These are phyloP conservation scores for Neodiprion pinetum DNA, from an alignment of 1,140 invertebrate genomes.

Conservation along the genomic window DNA sequence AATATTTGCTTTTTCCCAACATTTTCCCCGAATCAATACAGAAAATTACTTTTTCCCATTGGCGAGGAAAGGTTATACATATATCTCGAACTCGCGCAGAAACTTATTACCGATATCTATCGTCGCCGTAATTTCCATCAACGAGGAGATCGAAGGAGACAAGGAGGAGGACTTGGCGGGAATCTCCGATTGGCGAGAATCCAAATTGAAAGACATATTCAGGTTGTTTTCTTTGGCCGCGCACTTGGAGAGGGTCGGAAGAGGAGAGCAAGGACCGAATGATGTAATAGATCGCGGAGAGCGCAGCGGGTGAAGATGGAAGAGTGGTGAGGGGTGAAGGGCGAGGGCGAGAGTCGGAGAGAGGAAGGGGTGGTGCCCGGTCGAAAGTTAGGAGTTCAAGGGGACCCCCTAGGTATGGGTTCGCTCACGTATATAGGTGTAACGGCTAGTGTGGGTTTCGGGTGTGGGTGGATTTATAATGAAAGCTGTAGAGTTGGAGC, in stretches of 20 bases:
- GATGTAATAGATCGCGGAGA: constrained; percentile 54
- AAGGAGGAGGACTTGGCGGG: too few species aligned
- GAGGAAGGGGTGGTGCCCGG: constrained; percentile 54
- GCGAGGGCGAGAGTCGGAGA: constrained; percentile 36
- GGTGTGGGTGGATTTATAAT: constrained; percentile 60
- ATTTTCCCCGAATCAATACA: too few species aligned
- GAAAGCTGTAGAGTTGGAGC: constrained; percentile 58
- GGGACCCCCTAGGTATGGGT: constrained; percentile 33
- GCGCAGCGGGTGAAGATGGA: constrained; percentile 40
- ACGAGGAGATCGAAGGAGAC: not conserved
- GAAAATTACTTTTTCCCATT: too few species aligned
- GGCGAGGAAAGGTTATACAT: not conserved
- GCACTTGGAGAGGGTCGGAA: constrained; percentile 27
- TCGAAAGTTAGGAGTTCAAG: constrained; percentile 55
- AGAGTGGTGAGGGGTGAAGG: constrained; percentile 14
- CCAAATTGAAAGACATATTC: constrained; percentile 54
- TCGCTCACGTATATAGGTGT: constrained; percentile 9
- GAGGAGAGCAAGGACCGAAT: constrained; percentile 31
- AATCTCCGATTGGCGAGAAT: constrained; percentile 35
- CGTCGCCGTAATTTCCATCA: not conserved
- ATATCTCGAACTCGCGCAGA: not conserved
- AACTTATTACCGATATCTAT: not conserved
- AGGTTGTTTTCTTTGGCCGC: constrained; percentile 48
- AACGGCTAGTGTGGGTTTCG: constrained; percentile 12
- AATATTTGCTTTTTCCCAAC: too few species aligned